Percentiles rank a stretch among this genome's conserved stretches.
These are phyloP conservation scores for Catocala sponsa DNA, from an alignment of 2,888 invertebrate genomes.

Conservation along the genomic window DNA sequence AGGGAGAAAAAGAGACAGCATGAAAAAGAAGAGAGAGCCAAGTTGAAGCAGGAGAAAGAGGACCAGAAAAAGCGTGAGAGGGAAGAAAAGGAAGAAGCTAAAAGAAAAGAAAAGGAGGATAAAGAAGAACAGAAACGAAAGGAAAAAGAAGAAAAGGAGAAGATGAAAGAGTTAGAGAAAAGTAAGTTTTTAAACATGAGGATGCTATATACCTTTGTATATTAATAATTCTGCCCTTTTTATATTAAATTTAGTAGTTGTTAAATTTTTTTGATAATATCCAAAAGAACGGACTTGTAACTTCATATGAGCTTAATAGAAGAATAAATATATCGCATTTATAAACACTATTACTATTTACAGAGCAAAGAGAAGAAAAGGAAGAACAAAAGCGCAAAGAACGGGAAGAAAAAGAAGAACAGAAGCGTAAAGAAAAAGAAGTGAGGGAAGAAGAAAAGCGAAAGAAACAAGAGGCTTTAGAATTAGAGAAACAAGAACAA, in stretches of 20 bases:
- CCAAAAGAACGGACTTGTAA: no score
- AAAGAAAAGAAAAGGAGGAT: constrained; percentile 80
- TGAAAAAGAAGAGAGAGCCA: constrained; percentile 83
- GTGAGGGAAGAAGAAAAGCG: constrained; percentile 88
- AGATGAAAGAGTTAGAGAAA: constrained; percentile 86
- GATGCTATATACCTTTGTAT: no score
- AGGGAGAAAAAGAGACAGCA: constrained; percentile 77
- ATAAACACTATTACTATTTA: constrained; percentile 34
- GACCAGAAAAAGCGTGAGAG: constrained; percentile 74
- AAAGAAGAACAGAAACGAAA: constrained; percentile 86
- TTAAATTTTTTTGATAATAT: no score
- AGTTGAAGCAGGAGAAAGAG: constrained; percentile 78
- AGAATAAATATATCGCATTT: no score
- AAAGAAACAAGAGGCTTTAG: constrained; percentile 89
- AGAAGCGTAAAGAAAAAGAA: constrained; percentile 83
- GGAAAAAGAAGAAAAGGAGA: constrained; percentile 86
- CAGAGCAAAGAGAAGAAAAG: constrained; percentile 79
- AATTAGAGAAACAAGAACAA: constrained; percentile 90
- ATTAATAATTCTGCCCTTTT: no score
- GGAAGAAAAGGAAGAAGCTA: constrained; percentile 82
- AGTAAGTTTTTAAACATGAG: no score
- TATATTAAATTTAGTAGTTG: no score
- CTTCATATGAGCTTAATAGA: no score
- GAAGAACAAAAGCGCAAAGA: constrained; percentile 79
- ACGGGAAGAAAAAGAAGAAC: constrained; percentile 83